Base-by-base conservation (phyloP, 2,113 vertebrate species). In the Phalacrocorax brasilianus region DNA sequence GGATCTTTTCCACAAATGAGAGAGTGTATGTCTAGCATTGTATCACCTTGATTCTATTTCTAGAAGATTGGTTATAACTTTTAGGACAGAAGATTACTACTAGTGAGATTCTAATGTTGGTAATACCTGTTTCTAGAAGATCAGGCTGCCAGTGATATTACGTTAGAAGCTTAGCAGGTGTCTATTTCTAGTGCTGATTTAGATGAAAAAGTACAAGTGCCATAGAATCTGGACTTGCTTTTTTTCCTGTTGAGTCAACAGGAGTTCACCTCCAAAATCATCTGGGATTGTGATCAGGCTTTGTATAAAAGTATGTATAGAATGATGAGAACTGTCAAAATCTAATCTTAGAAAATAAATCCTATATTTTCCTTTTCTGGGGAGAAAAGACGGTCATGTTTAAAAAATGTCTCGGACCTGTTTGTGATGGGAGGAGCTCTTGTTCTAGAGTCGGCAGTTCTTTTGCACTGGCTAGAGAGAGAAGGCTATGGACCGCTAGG, bases 351-450 rank as follows among this genome's bases (percentile, higher is more conserved):
- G 80, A 92, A 90, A 97, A 84, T 95, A 95, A 95, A 96, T 53
- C 81, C 49, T 94, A 28, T 65, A 91, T 96, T 97, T 97, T 90
- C 94, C 93, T 95, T 97, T 94, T 88, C 95, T 89, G 97, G 89
- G 93, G 97, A 97, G 95, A 94, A 94, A 93, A 99, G 99, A 95
- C 98, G 99, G 50, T 99, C 99, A 95, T 98, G 99, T 98, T 98
- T 99, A 92, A 99, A 99, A 98, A 99, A 99, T 62, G 99, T 99
- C 52, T 99, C 99, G 9, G 99, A 99, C 97, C 98, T 99, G 72
- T 99, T 99, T 97, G 99, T 99, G 96, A 99, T 99, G 99, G 99
- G 99, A 91, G 99, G 99, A 79, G 99, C 99, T 90, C 97, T 99
- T 95, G 99, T 99, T 94, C 97, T 99, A 93, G 99, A 99, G 95